Percentiles rank a stretch among this genome's conserved stretches.
phyloP scores from a whole-genome alignment of 2,888 invertebrate species.

The Bhutanitis thaidina region DNA sequence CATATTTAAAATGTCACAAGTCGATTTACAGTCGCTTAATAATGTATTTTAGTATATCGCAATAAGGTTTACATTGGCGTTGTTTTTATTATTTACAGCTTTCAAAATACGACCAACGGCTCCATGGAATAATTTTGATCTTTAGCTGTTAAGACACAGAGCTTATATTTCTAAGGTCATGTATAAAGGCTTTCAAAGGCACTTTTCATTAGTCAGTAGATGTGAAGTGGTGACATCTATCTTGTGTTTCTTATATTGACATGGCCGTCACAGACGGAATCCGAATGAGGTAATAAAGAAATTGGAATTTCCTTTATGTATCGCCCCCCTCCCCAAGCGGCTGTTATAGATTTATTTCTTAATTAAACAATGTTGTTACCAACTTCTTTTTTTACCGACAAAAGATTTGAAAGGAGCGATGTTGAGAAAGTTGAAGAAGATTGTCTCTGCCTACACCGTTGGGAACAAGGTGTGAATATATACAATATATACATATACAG shows the following conservation, averaged over 20 bases:
- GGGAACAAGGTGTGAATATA: no score
- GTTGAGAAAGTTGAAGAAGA: no score
- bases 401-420: no score
- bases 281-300: constrained; percentile 62
- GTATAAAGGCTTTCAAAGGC: constrained; percentile 24
- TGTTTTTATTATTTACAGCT: constrained; percentile 6
- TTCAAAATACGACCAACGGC: constrained; percentile 24
- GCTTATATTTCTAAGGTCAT: constrained; percentile 18
- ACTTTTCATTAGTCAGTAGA: constrained; percentile 48
- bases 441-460: no score
- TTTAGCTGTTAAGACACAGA: constrained; percentile 12
- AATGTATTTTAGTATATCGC: constrained; percentile 24
- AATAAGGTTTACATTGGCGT: constrained; percentile 25
- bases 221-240: constrained; percentile 56
- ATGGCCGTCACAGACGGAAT: constrained; percentile 48
- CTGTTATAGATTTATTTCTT: constrained; percentile 46
- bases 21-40: constrained; percentile 23
- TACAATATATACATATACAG: no score
- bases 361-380: constrained; percentile 49
- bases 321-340: constrained; percentile 43
- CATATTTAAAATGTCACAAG: constrained; percentile 31
- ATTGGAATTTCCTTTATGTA: constrained; percentile 55
- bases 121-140: constrained; percentile 21
- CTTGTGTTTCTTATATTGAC: constrained; percentile 62
- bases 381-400: no score